These are phyloP conservation scores for Telmatochromis bifrenatus DNA, from an alignment of 2,113 vertebrate genomes.

Conservation along the genomic window DNA sequence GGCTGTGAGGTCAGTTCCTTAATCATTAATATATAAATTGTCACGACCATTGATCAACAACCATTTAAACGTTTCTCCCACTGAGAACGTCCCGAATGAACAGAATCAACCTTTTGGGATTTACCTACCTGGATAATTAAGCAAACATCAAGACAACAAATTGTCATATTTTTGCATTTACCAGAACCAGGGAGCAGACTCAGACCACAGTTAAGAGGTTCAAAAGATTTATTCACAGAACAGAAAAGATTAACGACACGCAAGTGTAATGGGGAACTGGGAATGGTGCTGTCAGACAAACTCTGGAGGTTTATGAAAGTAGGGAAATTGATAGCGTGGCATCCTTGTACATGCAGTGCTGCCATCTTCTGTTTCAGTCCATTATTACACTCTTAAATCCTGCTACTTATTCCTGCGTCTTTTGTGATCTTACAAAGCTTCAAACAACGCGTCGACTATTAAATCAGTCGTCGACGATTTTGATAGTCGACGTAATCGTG, in stretches of 20 bases:
- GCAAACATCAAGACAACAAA: not conserved
- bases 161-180: not conserved
- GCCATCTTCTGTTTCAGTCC: no score
- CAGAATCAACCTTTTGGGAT: not conserved
- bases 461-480: no score
- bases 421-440: no score
- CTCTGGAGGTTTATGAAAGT: not conserved
- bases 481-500: no score
- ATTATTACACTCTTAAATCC: no score
- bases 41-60: not conserved
- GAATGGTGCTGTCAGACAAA: not conserved
- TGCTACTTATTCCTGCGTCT: no score
- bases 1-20: not conserved
- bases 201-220: not conserved
- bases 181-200: not conserved
- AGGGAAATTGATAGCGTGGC: not conserved
- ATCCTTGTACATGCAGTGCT: no score
- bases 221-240: not conserved
- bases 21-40: not conserved
- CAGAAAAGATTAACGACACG: not conserved
- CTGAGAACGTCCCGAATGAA: not conserved
- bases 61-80: fast-evolving
- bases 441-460: no score
- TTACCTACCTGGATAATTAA: not conserved
- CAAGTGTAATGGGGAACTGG: not conserved